These are phyloP conservation scores for Rugalucina vietnamica DNA, from an alignment of 2,888 invertebrate genomes.

Conservation along the genomic window DNA sequence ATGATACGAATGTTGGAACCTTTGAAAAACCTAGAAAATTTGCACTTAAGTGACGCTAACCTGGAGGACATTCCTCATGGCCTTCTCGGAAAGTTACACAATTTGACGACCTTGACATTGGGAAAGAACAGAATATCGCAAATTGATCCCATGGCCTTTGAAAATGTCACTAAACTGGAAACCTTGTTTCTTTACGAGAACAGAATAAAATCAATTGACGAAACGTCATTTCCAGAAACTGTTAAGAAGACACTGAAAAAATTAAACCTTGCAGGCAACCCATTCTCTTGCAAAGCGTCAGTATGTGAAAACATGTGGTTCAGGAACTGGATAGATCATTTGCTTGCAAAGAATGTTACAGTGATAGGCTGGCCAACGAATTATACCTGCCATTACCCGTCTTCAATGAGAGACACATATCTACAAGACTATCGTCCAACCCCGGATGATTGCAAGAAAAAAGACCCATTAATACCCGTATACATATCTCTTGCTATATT, in stretches of 20 bases:
- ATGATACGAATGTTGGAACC: slow-evolving; percentile 23
- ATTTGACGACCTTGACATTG: slow-evolving; percentile 16
- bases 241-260: slow-evolving; percentile 15
- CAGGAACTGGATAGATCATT: slow-evolving; percentile 27
- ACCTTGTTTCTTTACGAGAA: not conserved
- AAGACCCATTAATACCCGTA: not conserved
- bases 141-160: not conserved
- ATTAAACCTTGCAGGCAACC: slow-evolving; percentile 37
- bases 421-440: slow-evolving; percentile 25
- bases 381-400: slow-evolving; percentile 23
- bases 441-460: slow-evolving; percentile 17
- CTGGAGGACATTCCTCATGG: not conserved
- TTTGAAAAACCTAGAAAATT: slow-evolving; percentile 20
- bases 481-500: not conserved
- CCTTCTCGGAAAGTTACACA: slow-evolving; percentile 1
- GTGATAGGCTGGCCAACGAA: slow-evolving; percentile 25
- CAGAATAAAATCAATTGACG: not conserved
- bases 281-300: slow-evolving; percentile 33
- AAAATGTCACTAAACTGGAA: not conserved
- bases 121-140: slow-evolving; percentile 10
- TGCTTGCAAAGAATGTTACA: slow-evolving; percentile 4
- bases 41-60: not conserved
- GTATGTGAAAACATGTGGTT: slow-evolving; percentile 49
- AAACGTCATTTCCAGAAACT: not conserved
- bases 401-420: not conserved